phyloP scores from a whole-genome alignment of 2,113 vertebrate species.

The Prochilodus magdalenae region DNA sequence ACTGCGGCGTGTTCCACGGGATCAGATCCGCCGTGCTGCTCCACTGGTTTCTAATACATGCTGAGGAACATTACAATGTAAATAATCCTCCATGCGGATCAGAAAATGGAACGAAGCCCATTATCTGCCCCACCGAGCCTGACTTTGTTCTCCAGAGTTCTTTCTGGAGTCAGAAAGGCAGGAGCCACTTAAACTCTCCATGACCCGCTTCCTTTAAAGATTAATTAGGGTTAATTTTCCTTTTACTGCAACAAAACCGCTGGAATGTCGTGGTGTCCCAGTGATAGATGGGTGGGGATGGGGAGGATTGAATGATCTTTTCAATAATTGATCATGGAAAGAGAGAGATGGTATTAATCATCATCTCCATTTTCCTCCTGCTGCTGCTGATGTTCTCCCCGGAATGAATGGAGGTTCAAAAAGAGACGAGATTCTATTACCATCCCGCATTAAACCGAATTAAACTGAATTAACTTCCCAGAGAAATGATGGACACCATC shows the following conservation, averaged over 20 bases:
- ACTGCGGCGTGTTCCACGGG: background rate
- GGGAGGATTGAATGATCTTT: slow-evolving; percentile 49
- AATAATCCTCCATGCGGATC: slow-evolving; percentile 14
- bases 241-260: slow-evolving; percentile 43
- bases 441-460: background rate
- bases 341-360: slow-evolving; percentile 47
- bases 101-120: slow-evolving; percentile 29
- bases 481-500: slow-evolving; percentile 33
- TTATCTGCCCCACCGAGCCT: background rate
- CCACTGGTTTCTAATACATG: background rate
- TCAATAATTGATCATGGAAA: slow-evolving; percentile 55
- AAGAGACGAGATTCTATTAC: slow-evolving; percentile 41
- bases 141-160: background rate
- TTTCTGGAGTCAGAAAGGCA: slow-evolving; percentile 22
- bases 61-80: slow-evolving; percentile 8
- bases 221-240: slow-evolving; percentile 52
- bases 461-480: slow-evolving; percentile 36
- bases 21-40: background rate
- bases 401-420: slow-evolving; percentile 44
- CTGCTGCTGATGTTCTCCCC: slow-evolving; percentile 31
- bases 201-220: slow-evolving; percentile 45
- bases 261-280: slow-evolving; percentile 32
- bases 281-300: slow-evolving; percentile 39
- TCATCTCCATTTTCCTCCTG: slow-evolving; percentile 21
- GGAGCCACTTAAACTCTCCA: slow-evolving; percentile 38